A percentile compares a stretch with the other conserved stretches of the same genome.
phyloP scores from a whole-genome alignment of 2,113 vertebrate species.

The Ochotona princeps region DNA sequence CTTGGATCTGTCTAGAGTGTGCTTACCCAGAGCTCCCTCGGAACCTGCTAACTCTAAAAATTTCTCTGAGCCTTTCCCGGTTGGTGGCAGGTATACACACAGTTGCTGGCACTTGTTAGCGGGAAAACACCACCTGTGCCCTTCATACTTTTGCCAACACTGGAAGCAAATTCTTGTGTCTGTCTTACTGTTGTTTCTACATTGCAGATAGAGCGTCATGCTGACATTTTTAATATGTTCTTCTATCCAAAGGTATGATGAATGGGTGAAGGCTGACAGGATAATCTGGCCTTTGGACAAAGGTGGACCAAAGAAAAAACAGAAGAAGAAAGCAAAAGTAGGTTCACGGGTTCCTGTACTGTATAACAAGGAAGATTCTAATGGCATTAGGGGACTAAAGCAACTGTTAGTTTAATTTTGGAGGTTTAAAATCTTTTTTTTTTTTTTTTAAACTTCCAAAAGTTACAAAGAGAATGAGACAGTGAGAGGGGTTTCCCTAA shows the following conservation, averaged over 20 bases:
- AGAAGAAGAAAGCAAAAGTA: conserved; percentile 96
- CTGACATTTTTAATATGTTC: conserved; percentile 39
- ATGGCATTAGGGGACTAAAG: too few species aligned
- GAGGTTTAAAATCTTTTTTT: too few species aligned
- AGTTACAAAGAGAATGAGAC: too few species aligned
- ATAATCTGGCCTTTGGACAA: conserved; percentile 99
- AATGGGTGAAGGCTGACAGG: conserved; percentile 98
- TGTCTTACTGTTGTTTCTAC: conserved; percentile 37
- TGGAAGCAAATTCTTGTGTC: neutral
- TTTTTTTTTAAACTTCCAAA: too few species aligned
- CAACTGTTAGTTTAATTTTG: too few species aligned
- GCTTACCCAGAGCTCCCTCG: too few species aligned
- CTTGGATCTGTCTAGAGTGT: neutral
- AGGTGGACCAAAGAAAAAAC: conserved; percentile 94
- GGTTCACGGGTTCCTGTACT: conserved; percentile 32
- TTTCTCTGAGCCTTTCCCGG: neutral
- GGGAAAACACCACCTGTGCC: neutral
- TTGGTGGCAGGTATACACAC: neutral
- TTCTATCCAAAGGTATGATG: conserved; percentile 91
- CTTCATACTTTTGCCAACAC: neutral
- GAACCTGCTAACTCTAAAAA: neutral
- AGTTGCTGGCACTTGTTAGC: neutral
- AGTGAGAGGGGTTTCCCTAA: too few species aligned
- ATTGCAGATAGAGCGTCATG: conserved; percentile 44
- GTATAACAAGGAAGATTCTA: neutral